Evolutionary conservation across 2,113 vertebrate genomes (phyloP), one percentile per base, ranked within the genome.

Genomic region (Orycteropus afer): DNA sequence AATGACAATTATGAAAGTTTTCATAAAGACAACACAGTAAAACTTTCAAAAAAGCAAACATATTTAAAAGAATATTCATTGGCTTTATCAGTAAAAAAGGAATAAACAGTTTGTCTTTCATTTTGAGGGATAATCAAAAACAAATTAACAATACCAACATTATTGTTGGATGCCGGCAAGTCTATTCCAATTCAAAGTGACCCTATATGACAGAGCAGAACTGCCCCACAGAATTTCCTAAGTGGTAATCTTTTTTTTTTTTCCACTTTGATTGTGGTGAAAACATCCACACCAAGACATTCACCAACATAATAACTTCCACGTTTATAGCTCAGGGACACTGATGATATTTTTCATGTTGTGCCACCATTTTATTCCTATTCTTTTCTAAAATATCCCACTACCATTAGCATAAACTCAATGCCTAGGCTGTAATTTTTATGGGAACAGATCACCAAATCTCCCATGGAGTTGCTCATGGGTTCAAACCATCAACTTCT

Each of bases 1-100:
- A 91, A 76, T 83, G 77, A 81, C 67, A 95, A 76, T 42, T 86
- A 85, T 65, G 10, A 5, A 87, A 84, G 63, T 82, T 59, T 93
- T 90, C 34, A 55, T 63, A 95, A 63, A 91, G 47, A 47, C 25
- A 55, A 65, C 25, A 85, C 42, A 65, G 18, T 59, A 77, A 37
- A 45, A 53, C 7, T 53, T 94, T 73, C 25, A 76, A 90, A 90
- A 57, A 77, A 86, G 34, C 53, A 55, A 90, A 55, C 32, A 42
- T 45, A 5, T 17, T 49, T 77, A 76, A 69, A 86, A 93, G 78
- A 67, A 84, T 13, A 89, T 42, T 74, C 73, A 89, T 3, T 79
- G 77, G 25, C 47, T 77, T 37, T 86, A 95, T 27, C 11, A 78
- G 18, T 49, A 65, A 90, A 94, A 79, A 73, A 83, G 45, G 7